phyloP scores from a whole-genome alignment of 2,797 vertebrate genomes.

The Semaprochilodus insignis region DNA sequence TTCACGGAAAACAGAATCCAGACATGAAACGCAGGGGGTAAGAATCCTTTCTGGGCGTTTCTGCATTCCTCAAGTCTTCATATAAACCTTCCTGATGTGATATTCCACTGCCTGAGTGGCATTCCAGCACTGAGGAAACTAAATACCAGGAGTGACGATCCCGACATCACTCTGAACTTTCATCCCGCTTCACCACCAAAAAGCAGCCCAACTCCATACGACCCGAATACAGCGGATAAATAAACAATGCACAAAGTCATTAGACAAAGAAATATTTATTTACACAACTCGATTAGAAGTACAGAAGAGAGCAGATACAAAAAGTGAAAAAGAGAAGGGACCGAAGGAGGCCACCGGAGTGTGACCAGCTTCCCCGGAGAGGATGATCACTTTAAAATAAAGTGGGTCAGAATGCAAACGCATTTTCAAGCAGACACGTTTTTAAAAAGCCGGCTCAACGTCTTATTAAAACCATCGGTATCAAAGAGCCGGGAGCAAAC shows the following conservation, averaged over 20 bases:
- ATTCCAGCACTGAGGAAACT: too few species aligned
- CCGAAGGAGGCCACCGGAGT: neutral
- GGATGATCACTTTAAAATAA: neutral
- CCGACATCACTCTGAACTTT: too few species aligned
- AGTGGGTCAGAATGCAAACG: neutral
- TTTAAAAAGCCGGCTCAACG: neutral
- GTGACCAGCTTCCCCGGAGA: neutral
- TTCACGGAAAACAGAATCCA: too few species aligned
- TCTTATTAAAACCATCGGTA: conserved; percentile 14
- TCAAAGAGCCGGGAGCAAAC: neutral
- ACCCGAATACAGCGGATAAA: neutral
- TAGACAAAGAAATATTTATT: conserved; percentile 27
- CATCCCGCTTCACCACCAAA: too few species aligned
- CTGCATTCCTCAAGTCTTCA: too few species aligned
- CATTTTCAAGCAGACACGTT: neutral
- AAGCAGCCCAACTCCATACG: too few species aligned
- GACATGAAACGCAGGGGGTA: too few species aligned
- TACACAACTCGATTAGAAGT: neutral
- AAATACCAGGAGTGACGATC: too few species aligned
- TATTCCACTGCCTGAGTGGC: too few species aligned
- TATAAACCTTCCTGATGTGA: too few species aligned
- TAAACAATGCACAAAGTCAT: neutral
- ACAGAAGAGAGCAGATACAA: neutral
- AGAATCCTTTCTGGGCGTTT: too few species aligned
- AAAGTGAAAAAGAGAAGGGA: neutral